Percentiles rank a stretch among this genome's conserved stretches.
phyloP scores from a whole-genome alignment of 2,797 vertebrate genomes.

The Sebastolobus alascanus region DNA sequence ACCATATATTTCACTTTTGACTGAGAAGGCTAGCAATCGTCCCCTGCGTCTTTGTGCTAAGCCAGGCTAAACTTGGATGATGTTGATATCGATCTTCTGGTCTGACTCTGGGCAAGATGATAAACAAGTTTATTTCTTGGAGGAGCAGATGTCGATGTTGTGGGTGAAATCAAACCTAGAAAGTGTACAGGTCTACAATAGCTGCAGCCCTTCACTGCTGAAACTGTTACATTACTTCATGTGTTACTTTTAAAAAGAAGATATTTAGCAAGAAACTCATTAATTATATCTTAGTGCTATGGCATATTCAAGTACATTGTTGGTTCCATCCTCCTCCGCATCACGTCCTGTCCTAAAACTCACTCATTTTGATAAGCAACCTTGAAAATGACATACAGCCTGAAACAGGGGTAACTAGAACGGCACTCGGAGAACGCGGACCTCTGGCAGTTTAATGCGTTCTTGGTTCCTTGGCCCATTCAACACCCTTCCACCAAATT shows the following conservation, averaged over 20 bases:
- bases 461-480: background rate
- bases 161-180: background rate
- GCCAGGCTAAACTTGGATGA: conserved; percentile 17
- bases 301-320: background rate
- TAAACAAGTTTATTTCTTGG: conserved; percentile 16
- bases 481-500: background rate
- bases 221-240: background rate
- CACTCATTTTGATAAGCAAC: background rate
- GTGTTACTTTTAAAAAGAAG: background rate
- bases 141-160: conserved; percentile 16
- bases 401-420: background rate
- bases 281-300: background rate
- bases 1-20: background rate
- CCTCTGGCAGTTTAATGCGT: background rate
- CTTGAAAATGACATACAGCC: background rate
- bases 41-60: background rate
- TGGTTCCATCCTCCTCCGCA: background rate
- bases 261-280: background rate
- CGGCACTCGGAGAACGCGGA: background rate
- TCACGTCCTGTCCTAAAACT: background rate
- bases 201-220: background rate
- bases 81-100: conserved; percentile 8
- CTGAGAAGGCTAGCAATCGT: background rate
- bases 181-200: background rate
- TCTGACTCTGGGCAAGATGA: conserved; percentile 1